phyloP scores from a whole-genome alignment of 2,888 invertebrate genomes.

The Saturnia pavonia region DNA sequence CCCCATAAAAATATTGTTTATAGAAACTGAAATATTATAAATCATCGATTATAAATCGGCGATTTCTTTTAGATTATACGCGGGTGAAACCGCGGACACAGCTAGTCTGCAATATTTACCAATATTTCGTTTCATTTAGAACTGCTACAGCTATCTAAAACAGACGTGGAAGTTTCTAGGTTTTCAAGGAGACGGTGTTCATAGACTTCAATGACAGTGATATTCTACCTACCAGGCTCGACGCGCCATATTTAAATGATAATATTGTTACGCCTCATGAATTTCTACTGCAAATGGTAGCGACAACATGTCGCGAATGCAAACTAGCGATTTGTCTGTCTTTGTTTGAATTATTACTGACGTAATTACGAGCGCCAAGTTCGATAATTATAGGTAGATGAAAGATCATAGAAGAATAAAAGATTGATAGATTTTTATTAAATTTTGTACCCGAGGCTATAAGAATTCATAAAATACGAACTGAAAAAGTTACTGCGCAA shows the following conservation, averaged over 20 bases:
- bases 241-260: constrained; percentile 13
- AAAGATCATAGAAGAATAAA: too few species aligned
- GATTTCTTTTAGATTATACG: too few species aligned
- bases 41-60: too few species aligned
- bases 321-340: constrained; percentile 16
- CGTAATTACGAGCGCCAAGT: neutral
- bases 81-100: too few species aligned
- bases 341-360: neutral
- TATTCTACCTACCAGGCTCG: constrained; percentile 3
- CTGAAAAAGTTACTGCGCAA: too few species aligned
- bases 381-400: neutral
- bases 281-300: constrained; percentile 20
- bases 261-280: constrained; percentile 16
- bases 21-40: too few species aligned
- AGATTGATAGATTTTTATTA: too few species aligned
- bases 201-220: constrained; percentile 1
- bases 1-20: too few species aligned
- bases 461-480: too few species aligned
- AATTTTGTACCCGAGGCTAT: too few species aligned
- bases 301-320: constrained; percentile 14
- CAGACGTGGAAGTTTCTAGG: neutral
- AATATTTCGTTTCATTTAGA: too few species aligned
- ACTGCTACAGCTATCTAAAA: neutral
- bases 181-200: neutral
- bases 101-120: too few species aligned